phyloP scores from a whole-genome alignment of 64 coral and sea anemone genomes.

The Exaiptasia diaphana region DNA sequence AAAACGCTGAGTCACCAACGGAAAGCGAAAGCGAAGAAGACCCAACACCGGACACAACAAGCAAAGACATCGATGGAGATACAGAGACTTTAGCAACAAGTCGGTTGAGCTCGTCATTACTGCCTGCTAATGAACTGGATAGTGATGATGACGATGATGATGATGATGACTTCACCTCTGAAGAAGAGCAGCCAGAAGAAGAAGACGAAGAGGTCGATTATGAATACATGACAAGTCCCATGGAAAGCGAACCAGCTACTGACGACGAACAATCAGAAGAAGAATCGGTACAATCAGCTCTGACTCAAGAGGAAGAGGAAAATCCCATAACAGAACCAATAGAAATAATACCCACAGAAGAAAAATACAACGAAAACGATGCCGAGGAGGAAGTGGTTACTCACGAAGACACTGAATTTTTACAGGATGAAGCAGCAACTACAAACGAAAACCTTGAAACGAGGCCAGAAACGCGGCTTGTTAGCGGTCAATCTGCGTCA shows the following conservation, averaged over 20 bases:
- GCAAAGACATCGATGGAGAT: neutral
- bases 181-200: too few species aligned
- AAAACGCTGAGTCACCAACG: constrained; percentile 26
- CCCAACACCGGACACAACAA: neutral
- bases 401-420: constrained; percentile 4
- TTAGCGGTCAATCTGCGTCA: constrained; percentile 67
- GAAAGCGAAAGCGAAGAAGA: constrained; percentile 26
- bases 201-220: constrained; percentile 5
- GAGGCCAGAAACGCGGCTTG: constrained; percentile 31
- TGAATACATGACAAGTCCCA: neutral
- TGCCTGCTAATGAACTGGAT: neutral
- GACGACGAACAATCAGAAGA: neutral
- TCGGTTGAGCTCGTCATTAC: neutral
- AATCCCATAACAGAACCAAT: neutral
- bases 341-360: neutral
- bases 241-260: neutral
- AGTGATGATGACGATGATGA: constrained; percentile 30
- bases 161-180: neutral
- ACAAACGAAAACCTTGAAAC: neutral
- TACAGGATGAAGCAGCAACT: neutral
- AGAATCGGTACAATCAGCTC: neutral
- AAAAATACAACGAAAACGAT: neutral
- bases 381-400: constrained; percentile 23
- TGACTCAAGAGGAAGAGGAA: neutral
- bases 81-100: neutral